Percentiles rank a stretch among this genome's conserved stretches.
Evolutionary conservation across 1,140 invertebrate species (phyloP).

Genomic region (Homarus americanus): DNA sequence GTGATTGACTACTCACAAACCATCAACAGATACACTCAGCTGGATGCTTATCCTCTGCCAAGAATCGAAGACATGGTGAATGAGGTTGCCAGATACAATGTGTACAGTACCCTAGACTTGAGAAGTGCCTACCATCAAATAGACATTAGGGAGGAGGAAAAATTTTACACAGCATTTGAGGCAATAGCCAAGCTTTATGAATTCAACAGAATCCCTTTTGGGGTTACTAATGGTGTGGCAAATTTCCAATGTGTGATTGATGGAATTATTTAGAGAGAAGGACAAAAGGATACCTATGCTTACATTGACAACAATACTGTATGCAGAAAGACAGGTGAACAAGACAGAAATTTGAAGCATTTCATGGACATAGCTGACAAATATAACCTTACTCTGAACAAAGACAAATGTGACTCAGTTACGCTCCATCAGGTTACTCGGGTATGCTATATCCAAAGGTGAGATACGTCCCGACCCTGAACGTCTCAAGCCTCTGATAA

Average conservation of each 20-base stretch:
- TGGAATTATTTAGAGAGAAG: slow-evolving; percentile 76
- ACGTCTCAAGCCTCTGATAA: slow-evolving; percentile 31
- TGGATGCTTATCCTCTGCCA: too few species aligned
- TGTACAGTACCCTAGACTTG: too few species aligned
- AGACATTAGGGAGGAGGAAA: slow-evolving; percentile 60
- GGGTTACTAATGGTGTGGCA: too few species aligned
- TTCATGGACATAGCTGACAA: not conserved
- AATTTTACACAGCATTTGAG: slow-evolving; percentile 72
- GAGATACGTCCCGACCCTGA: slow-evolving; percentile 58
- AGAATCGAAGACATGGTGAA: too few species aligned
- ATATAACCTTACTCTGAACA: not conserved
- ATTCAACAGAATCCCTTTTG: slow-evolving; percentile 77
- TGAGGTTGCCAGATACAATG: too few species aligned
- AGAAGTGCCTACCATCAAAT: too few species aligned
- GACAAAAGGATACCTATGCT: slow-evolving; percentile 48
- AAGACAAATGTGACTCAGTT: too few species aligned
- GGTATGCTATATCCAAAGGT: slow-evolving; percentile 33
- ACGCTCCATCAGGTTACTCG: slow-evolving; percentile 53
- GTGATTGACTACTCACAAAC: too few species aligned
- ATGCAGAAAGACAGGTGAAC: slow-evolving; percentile 46
- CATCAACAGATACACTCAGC: too few species aligned
- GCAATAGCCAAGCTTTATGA: slow-evolving; percentile 72
- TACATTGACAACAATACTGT: slow-evolving; percentile 72
- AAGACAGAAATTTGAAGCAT: slow-evolving; percentile 34
- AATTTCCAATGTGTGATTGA: slow-evolving; percentile 78